These are phyloP conservation scores for Notiomystis cincta DNA, from an alignment of 2,113 vertebrate genomes.

Conservation along the genomic window DNA sequence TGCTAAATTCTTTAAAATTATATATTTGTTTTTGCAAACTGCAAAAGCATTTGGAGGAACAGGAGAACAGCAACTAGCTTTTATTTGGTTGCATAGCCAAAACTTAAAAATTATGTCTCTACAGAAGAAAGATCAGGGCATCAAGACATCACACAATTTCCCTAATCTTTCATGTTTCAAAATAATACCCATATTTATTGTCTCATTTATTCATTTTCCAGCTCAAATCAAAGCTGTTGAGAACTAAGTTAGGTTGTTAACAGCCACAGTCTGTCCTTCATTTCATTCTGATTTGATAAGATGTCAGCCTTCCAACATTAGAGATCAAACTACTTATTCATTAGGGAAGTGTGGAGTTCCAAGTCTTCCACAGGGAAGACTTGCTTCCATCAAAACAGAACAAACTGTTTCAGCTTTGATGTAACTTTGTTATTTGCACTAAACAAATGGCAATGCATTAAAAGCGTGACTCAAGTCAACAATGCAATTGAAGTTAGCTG, in stretches of 20 bases:
- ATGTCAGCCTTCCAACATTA: not conserved
- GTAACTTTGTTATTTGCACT: not conserved
- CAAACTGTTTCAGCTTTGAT: not conserved
- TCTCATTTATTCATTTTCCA: not conserved
- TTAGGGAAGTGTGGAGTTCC: not conserved
- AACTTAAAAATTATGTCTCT: not conserved
- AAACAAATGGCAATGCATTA: not conserved
- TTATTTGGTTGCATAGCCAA: not conserved
- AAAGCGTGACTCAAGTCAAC: not conserved
- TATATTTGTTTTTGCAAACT: not conserved
- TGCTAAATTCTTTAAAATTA: not conserved
- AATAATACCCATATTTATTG: not conserved
- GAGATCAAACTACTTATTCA: not conserved
- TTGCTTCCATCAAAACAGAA: not conserved
- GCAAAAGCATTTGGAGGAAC: not conserved
- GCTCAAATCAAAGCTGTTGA: not conserved
- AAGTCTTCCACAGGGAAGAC: not conserved
- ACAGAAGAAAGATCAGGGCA: not conserved
- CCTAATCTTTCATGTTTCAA: not conserved
- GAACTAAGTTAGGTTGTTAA: not conserved
- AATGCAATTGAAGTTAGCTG: not conserved
- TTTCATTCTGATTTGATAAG: not conserved
- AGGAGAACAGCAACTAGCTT: not conserved
- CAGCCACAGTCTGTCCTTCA: not conserved
- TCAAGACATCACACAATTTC: not conserved